Conservation (phyloP, 2,797 vertebrate species). For the Scleropages formosus region DNA sequence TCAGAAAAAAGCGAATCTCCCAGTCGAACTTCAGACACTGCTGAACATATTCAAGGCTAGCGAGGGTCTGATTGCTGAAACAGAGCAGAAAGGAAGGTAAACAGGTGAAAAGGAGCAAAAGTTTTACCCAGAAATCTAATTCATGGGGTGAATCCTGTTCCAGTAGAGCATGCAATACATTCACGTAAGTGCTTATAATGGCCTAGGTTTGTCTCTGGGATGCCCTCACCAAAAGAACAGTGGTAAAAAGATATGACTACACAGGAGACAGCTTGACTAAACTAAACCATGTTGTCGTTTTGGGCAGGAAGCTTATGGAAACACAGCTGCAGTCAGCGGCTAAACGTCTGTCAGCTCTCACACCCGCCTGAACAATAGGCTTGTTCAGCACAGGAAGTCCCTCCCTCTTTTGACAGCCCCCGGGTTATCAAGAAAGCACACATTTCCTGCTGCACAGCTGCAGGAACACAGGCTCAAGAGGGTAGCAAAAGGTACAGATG, state of each 20-base stretch:
- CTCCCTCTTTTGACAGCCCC: constrained; percentile 30
- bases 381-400: constrained; percentile 48
- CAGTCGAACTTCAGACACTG: constrained; percentile 87
- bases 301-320: neutral
- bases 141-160: neutral
- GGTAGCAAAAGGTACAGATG: constrained; percentile 17
- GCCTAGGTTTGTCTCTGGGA: neutral
- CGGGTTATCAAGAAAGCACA: constrained; percentile 53
- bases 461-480: neutral
- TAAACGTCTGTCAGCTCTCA: constrained; percentile 9
- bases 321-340: neutral
- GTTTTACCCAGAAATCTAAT: neutral
- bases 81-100: constrained; percentile 7
- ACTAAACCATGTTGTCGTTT: constrained; percentile 1
- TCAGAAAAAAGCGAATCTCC: constrained; percentile 82
- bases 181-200: neutral
- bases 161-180: constrained; percentile 2
- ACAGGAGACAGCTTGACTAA: neutral
- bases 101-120: neutral
- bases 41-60: constrained; percentile 85
- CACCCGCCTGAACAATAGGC: constrained; percentile 34
- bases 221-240: no score
- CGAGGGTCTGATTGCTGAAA: constrained; percentile 80
- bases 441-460: constrained; percentile 47
- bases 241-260: neutral